Evolutionary conservation across 2,113 vertebrate species (phyloP), one percentile per base, ranked within the genome.

Genomic region (rabbit (Oryctolagus cuniculus)): DNA sequence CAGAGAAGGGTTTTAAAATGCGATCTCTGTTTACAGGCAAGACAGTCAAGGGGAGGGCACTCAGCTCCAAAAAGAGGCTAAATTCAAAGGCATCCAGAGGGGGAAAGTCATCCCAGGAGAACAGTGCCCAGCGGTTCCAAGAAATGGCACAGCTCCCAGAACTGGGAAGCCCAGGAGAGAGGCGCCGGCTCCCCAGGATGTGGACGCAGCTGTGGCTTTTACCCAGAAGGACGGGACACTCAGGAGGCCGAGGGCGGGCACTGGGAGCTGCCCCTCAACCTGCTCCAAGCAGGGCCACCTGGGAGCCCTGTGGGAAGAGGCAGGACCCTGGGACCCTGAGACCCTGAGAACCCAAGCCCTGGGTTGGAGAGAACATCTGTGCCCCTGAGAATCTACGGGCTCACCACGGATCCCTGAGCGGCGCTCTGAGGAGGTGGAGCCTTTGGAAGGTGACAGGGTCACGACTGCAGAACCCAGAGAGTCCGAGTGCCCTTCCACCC

Each of bases 81-180:
- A 66, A 66, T 83, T 70, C 61, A 31, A 16, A 67, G 86, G 90
- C 90, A 16, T 38, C 17, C 1, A 36, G 49, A 91, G 25, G 90
- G 67, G 77, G 80, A 96, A 79, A 96, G 53, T 29, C 80, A 49
- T 55, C 85, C 72, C 80, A 93, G 53, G 77, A 79, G 80, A 77
- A 72, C 49, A 66, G 36, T 29, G 70, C 49, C 36, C 16, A 38
- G 69, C 15, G 6, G 74, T 90, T 96, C 93, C 89, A 74, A 93
- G 94, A 95, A 91, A 95, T 49, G 66, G 93, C 80, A 70, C 10
- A 1, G n/a, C 70, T 79, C 88, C 84, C 80, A 69, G 75, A 95
- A 83, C 3, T 6, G 53, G 85, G 75, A 80, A 36, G 83, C 78
- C 88, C 91, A 27, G 69, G 90, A 85, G 83, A 84, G 64, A 92